A percentile compares a stretch with the other conserved stretches of the same genome.
Conservation (phyloP, 2,888 invertebrate genomes). For the Chirona hameri region DNA sequence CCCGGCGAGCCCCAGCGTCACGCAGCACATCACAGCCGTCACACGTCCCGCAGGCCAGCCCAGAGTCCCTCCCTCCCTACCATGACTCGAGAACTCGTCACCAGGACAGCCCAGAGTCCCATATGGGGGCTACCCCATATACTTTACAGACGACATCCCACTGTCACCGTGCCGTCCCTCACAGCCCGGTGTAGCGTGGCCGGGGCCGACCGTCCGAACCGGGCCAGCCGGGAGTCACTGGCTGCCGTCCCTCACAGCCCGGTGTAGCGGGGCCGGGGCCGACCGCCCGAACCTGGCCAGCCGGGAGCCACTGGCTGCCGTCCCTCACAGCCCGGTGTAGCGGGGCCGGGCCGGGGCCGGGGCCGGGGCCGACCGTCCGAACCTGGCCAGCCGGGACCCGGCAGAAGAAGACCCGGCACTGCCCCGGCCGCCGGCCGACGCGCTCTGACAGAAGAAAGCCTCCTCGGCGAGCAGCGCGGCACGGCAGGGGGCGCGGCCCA, state of each 20-base stretch:
- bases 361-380: neutral
- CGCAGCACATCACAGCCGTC: neutral
- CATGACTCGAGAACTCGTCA: no score
- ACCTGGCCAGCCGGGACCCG: neutral
- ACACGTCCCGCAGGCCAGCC: neutral
- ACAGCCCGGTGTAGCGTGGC: neutral
- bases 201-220: neutral
- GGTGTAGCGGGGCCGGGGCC: no score
- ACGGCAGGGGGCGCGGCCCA: conserved; percentile 70
- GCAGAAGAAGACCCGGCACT: neutral
- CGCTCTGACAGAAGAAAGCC: conserved; percentile 70
- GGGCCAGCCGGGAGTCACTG: neutral
- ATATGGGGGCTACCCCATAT: no score
- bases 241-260: no score
- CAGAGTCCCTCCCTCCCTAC: neutral
- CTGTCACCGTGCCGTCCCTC: neutral
- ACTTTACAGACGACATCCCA: no score
- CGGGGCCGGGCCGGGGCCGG: neutral
- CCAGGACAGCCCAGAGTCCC: no score
- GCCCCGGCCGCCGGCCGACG: neutral
- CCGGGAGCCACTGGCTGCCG: no score
- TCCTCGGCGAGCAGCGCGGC: conserved; percentile 72
- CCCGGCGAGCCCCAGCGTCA: neutral
- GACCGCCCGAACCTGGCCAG: no score
- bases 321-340: conserved; percentile 4